Evolutionary conservation across 2,888 invertebrate genomes (phyloP).

Genomic region (Cephus runcator): DNA sequence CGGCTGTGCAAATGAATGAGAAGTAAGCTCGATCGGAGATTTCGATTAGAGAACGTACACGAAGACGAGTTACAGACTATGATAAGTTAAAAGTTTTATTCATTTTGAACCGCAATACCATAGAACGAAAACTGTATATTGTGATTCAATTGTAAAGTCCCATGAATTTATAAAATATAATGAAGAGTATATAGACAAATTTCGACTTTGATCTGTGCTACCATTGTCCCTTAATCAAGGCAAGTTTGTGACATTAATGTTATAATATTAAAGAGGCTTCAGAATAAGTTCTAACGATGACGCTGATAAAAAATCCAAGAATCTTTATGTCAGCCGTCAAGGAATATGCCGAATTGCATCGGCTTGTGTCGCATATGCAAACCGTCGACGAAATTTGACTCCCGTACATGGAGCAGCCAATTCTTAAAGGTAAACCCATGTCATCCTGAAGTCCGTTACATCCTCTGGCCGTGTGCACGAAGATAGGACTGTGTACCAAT

Average conservation of each 20-base stretch:
- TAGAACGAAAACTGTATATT: constrained; percentile 20
- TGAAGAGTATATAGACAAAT: neutral
- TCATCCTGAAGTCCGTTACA: neutral
- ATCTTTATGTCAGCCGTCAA: neutral
- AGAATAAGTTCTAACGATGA: neutral
- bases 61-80: neutral
- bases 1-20: neutral
- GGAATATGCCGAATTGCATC: constrained; percentile 10
- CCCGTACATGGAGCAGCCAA: neutral
- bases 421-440: neutral
- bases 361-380: constrained; percentile 12
- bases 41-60: neutral
- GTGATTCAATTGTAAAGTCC: constrained; percentile 8
- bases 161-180: constrained; percentile 1
- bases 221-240: neutral
- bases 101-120: neutral
- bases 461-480: constrained; percentile 13
- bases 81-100: neutral
- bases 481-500: neutral
- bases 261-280: neutral
- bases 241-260: neutral
- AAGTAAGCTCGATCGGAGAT: neutral
- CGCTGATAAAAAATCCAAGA: neutral
- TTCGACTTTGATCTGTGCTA: neutral
- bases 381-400: constrained; percentile 2